Evolutionary conservation across 1,140 invertebrate genomes (phyloP).

Genomic region (Aricia agestis): DNA sequence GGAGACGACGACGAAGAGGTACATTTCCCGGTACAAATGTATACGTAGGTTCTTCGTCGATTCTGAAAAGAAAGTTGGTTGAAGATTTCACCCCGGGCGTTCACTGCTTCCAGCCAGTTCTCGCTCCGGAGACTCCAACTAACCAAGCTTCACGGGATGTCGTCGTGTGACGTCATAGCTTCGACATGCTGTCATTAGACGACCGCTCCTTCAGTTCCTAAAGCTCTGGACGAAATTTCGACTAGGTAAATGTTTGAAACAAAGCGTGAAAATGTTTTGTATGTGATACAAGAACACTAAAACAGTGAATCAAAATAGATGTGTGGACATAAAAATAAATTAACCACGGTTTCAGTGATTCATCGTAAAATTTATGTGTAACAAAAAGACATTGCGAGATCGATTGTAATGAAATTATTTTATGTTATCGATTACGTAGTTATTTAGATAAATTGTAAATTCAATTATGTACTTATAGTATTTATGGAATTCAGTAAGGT

Average conservation of each 20-base stretch:
- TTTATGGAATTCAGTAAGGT: slow-evolving; percentile 74
- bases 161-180: slow-evolving; percentile 80
- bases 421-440: slow-evolving; percentile 65
- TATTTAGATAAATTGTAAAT: slow-evolving; percentile 66
- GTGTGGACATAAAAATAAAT: slow-evolving; percentile 23
- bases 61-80: slow-evolving; percentile 77
- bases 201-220: slow-evolving; percentile 71
- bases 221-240: slow-evolving; percentile 50
- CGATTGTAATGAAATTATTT: slow-evolving; percentile 56
- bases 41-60: slow-evolving; percentile 76
- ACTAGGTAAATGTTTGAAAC: slow-evolving; percentile 37
- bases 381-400: slow-evolving; percentile 53
- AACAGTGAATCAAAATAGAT: slow-evolving; percentile 40
- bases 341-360: slow-evolving; percentile 21
- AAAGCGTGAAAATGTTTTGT: slow-evolving; percentile 38
- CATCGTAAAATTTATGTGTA: slow-evolving; percentile 15
- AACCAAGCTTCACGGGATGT: slow-evolving; percentile 70
- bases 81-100: slow-evolving; percentile 74
- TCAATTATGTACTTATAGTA: slow-evolving; percentile 67
- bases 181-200: slow-evolving; percentile 72
- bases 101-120: slow-evolving; percentile 77
- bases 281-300: slow-evolving; percentile 61
- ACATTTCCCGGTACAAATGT: slow-evolving; percentile 78
- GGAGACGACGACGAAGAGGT: slow-evolving; percentile 74
- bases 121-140: slow-evolving; percentile 68